A percentile compares a stretch with the other conserved stretches of the same genome.
phyloP scores from a whole-genome alignment of 2,888 invertebrate species.

The Eledona agricola region DNA sequence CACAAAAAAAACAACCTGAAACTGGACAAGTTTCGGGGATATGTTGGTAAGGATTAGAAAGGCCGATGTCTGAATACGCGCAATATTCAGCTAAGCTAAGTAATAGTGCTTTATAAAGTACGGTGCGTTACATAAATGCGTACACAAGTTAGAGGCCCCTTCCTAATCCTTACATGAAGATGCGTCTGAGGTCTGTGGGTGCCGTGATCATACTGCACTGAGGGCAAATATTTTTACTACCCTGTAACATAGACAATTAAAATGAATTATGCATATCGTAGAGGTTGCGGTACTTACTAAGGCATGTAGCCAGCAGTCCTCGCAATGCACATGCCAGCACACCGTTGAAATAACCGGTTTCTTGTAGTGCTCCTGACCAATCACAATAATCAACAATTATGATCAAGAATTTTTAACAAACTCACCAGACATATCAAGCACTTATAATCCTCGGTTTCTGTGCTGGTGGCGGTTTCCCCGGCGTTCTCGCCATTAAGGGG shows the following conservation, averaged over 20 bases:
- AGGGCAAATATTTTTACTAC: slow-evolving; percentile 91
- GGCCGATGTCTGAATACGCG: slow-evolving; percentile 18
- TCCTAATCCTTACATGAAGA: slow-evolving; percentile 77
- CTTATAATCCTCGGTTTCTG: slow-evolving; percentile 68
- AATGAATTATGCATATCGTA: no score
- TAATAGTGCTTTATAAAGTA: slow-evolving; percentile 35
- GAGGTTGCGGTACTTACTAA: slow-evolving; percentile 58
- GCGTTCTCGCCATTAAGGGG: slow-evolving; percentile 66
- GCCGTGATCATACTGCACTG: slow-evolving; percentile 95
- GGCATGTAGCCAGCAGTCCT: slow-evolving; percentile 77
- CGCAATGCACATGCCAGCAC: slow-evolving; percentile 77
- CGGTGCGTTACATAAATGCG: slow-evolving; percentile 40
- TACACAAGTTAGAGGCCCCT: slow-evolving; percentile 22
- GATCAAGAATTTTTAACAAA: no score
- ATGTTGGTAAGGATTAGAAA: slow-evolving; percentile 36
- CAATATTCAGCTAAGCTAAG: slow-evolving; percentile 43
- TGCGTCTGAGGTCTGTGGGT: slow-evolving; percentile 84
- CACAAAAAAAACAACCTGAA: slow-evolving; percentile 11
- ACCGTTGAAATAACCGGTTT: slow-evolving; percentile 73
- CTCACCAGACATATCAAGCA: slow-evolving; percentile 80
- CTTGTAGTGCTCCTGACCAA: slow-evolving; percentile 69
- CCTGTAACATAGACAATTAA: slow-evolving; percentile 65
- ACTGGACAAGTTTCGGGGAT: slow-evolving; percentile 19
- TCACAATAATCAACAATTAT: slow-evolving; percentile 25
- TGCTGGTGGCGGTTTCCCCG: slow-evolving; percentile 52